Percentiles rank a stretch among this genome's conserved stretches.
phyloP scores from a whole-genome alignment of 1,140 invertebrate species.

The Leptinotarsa undecemlineata region DNA sequence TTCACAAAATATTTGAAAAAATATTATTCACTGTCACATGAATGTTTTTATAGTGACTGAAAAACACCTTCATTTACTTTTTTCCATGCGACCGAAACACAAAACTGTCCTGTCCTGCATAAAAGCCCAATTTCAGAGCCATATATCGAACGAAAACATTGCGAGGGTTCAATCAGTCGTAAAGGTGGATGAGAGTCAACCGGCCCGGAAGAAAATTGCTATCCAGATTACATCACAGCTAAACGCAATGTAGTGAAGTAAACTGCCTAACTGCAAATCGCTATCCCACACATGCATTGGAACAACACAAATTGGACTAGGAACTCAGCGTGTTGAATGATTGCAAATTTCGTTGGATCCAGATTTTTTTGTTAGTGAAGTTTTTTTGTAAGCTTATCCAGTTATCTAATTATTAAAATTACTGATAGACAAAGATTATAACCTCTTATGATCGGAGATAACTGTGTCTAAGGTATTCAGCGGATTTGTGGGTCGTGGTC shows the following conservation, averaged over 20 bases:
- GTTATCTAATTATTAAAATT: no score
- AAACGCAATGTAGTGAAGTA: conserved; percentile 27
- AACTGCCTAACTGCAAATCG: conserved; percentile 26
- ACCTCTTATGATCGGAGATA: no score
- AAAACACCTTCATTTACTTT: neutral
- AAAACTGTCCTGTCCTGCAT: neutral
- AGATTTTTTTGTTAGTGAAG: no score
- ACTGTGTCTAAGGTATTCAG: no score
- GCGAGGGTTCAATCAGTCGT: conserved; percentile 7
- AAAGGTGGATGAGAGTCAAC: conserved; percentile 5
- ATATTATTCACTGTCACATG: no score
- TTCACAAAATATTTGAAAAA: no score
- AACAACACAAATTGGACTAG: neutral
- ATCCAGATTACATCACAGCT: conserved; percentile 9
- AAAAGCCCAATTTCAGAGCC: neutral
- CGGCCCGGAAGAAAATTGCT: conserved; percentile 4
- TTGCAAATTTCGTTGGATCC: neutral
- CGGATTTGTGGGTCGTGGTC: no score
- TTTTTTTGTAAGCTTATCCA: no score
- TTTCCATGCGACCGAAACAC: conserved; percentile 4
- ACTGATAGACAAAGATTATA: no score
- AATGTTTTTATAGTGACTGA: no score
- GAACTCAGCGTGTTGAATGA: neutral
- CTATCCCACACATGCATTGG: conserved; percentile 10
- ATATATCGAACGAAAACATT: conserved; percentile 5